Evolutionary conservation across 2,797 vertebrate species (phyloP).

Genomic region (Danio tinwini): DNA sequence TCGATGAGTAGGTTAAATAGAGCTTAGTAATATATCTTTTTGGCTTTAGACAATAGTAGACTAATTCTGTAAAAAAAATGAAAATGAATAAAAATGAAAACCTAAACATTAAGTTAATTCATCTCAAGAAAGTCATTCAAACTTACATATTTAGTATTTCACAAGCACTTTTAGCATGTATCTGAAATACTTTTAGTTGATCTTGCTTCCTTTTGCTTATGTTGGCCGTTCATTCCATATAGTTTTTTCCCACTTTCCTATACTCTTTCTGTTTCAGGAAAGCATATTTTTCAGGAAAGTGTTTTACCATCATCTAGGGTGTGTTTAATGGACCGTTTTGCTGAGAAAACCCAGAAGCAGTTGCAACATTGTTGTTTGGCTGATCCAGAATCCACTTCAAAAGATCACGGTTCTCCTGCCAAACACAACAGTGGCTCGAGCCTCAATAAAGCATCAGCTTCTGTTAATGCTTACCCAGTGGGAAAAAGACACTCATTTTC

Average conservation of each 20-base stretch:
- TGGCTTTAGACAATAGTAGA: too few relatives aligned
- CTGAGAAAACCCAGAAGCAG: slow-evolving; percentile 58
- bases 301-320: slow-evolving; percentile 51
- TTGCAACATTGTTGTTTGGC: slow-evolving; percentile 55
- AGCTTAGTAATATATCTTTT: too few relatives aligned
- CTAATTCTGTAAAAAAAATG: too few relatives aligned
- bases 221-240: not conserved
- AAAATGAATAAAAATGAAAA: not conserved
- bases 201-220: not conserved
- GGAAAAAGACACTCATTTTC: slow-evolving; percentile 62
- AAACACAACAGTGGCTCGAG: slow-evolving; percentile 60
- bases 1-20: too few relatives aligned
- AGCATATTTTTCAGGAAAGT: not conserved
- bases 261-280: slow-evolving; percentile 4
- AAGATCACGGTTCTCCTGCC: slow-evolving; percentile 54
- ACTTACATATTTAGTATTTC: not conserved
- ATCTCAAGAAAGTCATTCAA: not conserved
- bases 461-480: slow-evolving; percentile 62
- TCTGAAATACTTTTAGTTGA: not conserved
- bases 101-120: not conserved
- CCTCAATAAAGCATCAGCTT: slow-evolving; percentile 56
- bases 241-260: slow-evolving; percentile 18
- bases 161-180: not conserved
- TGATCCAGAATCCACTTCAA: slow-evolving; percentile 58
- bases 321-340: slow-evolving; percentile 27